Percentiles rank a stretch among this genome's conserved stretches.
These are phyloP conservation scores for Phasia obesa DNA, from an alignment of 2,888 invertebrate genomes.

Conservation along the genomic window DNA sequence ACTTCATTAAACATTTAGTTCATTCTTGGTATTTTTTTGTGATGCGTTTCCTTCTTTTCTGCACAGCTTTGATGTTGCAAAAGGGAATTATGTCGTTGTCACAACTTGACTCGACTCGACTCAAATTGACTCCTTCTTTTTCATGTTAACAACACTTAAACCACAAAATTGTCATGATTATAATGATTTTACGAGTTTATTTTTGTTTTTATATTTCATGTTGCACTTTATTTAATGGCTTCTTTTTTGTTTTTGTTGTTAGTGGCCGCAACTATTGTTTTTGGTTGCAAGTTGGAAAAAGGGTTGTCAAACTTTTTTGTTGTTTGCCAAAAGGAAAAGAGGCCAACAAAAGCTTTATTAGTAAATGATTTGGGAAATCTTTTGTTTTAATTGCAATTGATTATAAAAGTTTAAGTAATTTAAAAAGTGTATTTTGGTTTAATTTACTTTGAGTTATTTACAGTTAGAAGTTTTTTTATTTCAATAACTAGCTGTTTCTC, in stretches of 20 bases:
- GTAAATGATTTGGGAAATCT: constrained; percentile 35
- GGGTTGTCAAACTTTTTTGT: constrained; percentile 32
- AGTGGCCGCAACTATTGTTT: constrained; percentile 1
- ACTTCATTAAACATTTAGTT: constrained; percentile 62
- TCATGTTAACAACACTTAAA: constrained; percentile 63
- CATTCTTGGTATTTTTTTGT: constrained; percentile 45
- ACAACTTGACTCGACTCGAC: constrained; percentile 38
- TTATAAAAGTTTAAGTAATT: constrained; percentile 26
- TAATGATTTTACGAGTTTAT: constrained; percentile 57
- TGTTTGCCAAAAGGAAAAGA: background rate
- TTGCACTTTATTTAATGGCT: constrained; percentile 43
- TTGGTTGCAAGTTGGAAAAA: constrained; percentile 15
- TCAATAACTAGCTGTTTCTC: too few species aligned
- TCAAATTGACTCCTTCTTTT: constrained; percentile 46
- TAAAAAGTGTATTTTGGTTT: background rate
- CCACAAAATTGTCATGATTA: constrained; percentile 63
- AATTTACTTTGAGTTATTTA: constrained; percentile 4
- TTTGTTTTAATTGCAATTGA: background rate
- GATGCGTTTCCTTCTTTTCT: background rate
- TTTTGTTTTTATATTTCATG: constrained; percentile 31
- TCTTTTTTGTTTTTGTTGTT: too few species aligned
- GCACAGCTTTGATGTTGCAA: constrained; percentile 38
- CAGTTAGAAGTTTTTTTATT: constrained; percentile 1
- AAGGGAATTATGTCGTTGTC: constrained; percentile 62
- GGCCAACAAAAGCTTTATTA: background rate